phyloP scores from a whole-genome alignment of 2,113 vertebrate species.

The Aptenodytes patagonicus region DNA sequence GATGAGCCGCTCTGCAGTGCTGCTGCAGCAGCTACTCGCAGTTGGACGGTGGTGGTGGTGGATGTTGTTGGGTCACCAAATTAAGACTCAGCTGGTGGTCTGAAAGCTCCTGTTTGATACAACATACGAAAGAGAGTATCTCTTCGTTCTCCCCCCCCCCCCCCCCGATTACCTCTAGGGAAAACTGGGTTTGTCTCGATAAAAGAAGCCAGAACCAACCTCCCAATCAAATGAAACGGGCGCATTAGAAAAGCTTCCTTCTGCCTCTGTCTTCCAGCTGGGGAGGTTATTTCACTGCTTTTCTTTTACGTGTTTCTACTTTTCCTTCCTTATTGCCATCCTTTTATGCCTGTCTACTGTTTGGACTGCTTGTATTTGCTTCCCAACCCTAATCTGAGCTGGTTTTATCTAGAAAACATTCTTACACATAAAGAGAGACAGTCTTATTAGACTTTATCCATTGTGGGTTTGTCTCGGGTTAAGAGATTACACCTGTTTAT shows the following conservation, averaged over 20 bases:
- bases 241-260: not conserved
- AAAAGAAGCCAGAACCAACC: not conserved
- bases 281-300: accelerated
- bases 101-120: not conserved
- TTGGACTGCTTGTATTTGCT: not conserved
- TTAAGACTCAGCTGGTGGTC: not conserved
- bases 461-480: not conserved
- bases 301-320: not conserved
- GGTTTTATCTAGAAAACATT: not conserved
- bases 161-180: not conserved
- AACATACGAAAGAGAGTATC: accelerated
- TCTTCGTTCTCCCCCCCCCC: too few relatives aligned
- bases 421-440: not conserved
- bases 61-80: accelerated
- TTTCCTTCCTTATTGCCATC: not conserved
- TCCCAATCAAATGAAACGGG: accelerated
- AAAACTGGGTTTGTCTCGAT: accelerated
- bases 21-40: accelerated
- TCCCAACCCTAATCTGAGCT: not conserved
- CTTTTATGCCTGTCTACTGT: not conserved
- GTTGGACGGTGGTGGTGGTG: accelerated
- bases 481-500: constrained; percentile 9
- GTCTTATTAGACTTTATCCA: not conserved
- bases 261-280: not conserved
- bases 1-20: accelerated